phyloP scores from a whole-genome alignment of 2,797 vertebrate genomes.

The Gadopsis bispinosus region DNA sequence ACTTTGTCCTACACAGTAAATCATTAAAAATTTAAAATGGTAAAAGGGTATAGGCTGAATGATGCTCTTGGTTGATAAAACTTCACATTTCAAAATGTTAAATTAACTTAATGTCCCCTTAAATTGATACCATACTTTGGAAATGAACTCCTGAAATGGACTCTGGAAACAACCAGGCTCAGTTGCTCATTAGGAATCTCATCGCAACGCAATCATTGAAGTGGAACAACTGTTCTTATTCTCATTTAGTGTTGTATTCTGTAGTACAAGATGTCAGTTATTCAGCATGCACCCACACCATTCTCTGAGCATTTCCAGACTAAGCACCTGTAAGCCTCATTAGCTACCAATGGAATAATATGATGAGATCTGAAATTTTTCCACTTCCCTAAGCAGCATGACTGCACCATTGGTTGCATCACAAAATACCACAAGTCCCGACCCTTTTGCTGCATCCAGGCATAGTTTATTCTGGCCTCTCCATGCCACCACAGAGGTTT shows the following conservation, averaged over 20 bases:
- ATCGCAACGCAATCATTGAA: conserved; percentile 24
- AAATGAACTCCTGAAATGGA: conserved; percentile 31
- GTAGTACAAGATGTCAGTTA: conserved; percentile 35
- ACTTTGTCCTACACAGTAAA: not conserved
- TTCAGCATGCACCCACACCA: conserved; percentile 39
- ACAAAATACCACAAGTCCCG: conserved; percentile 28
- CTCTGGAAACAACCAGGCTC: conserved; percentile 22
- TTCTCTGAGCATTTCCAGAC: conserved; percentile 35
- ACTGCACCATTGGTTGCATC: conserved; percentile 46
- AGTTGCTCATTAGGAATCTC: conserved; percentile 44
- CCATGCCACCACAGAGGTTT: not conserved
- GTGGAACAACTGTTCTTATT: conserved; percentile 41
- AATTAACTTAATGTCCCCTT: conserved; percentile 36
- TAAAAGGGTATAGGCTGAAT: not conserved
- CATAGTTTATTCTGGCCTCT: not conserved
- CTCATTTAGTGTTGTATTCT: conserved; percentile 30
- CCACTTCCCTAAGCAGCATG: conserved; percentile 51
- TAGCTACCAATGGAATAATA: conserved; percentile 51
- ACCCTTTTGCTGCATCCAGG: conserved; percentile 21
- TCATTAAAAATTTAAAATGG: conserved; percentile 3
- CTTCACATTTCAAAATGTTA: conserved; percentile 12
- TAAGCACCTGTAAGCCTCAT: conserved; percentile 64
- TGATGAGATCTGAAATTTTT: conserved; percentile 58
- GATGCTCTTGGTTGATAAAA: not conserved
- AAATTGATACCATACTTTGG: conserved; percentile 21